Evolutionary conservation across 2,888 invertebrate genomes (phyloP), one percentile per base, ranked within the genome.

Genomic region (Acholoe squamosa): DNA sequence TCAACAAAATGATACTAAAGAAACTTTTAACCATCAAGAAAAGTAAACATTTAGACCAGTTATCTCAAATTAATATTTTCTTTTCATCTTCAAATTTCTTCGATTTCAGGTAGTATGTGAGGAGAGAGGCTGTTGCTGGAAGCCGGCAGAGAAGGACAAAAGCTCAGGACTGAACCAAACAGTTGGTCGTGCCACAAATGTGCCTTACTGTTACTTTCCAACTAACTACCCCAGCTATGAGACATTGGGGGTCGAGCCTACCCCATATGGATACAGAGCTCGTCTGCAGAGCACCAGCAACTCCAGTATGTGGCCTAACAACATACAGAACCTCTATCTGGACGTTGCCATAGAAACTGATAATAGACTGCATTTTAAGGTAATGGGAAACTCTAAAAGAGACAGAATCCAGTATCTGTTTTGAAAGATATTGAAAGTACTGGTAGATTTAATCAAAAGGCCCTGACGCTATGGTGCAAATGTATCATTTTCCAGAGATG

Each of bases 161-260:
- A 7, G 16, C 25, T 52, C 86, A 25, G 33, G 22, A 3, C 1
- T 34, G 0, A 80, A 80, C 33, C 19, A 14, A 7, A 61, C 61
- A 3, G 3, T 61, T 7, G 19, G 61, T 3, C 19, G 61, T 3
- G n/a, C 12, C 61, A 89, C 90, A 22, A 89, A 89, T 67, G 91
- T 91, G 22, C 92, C 92, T 0, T 92, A 86, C 51, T 93, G 93
- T 84, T 93, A 89, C 84, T 93, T 92, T 84, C 93, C 93, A 5
- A 77, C 28, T n/a, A 90, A 92, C 56, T 92, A 92, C 71, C 88
- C 88, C 33, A 90, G 91, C 43, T 93, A 93, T 67, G 76, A 77
- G 31, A 76, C 91, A 0, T 31, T 19, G 0, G 71, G 88, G 22
- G 34, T 90, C 84, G 88, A 90, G 51, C 90, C 89, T 22, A 93